A percentile compares a stretch with the other conserved stretches of the same genome.
Conservation (phyloP, 2,797 vertebrate genomes). For the Sus cebifrons region DNA sequence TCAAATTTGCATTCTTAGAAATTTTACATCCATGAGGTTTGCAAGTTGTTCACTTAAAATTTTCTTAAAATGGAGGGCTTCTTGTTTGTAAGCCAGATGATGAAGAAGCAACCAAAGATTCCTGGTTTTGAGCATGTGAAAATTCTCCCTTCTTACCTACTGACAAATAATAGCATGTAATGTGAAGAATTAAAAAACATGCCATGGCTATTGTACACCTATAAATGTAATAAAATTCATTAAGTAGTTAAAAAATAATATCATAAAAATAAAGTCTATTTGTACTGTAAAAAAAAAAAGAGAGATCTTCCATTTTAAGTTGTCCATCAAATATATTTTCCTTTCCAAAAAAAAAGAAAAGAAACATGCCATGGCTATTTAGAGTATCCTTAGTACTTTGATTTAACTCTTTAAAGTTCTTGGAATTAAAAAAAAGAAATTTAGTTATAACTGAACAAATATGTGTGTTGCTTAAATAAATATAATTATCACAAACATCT, state of each 20-base stretch:
- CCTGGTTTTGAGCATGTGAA: constrained; percentile 2
- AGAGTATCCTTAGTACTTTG: constrained; percentile 94
- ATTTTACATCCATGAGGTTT: constrained; percentile 90
- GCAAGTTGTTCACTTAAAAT: constrained; percentile 88
- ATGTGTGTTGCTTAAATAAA: constrained; percentile 92
- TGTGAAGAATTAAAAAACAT: constrained; percentile 91
- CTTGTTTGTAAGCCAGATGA: constrained; percentile 88
- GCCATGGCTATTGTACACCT: constrained; percentile 89
- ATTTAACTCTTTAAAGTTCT: constrained; percentile 94
- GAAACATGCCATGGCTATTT: constrained; percentile 91
- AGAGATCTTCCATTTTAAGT: too few relatives aligned
- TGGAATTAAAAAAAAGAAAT: constrained; percentile 92
- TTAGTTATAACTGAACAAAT: constrained; percentile 90
- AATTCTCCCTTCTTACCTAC: constrained; percentile 93
- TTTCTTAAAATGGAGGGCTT: constrained; percentile 89
- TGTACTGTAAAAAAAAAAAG: too few relatives aligned
- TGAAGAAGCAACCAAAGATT: constrained; percentile 90
- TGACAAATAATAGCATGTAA: constrained; percentile 93
- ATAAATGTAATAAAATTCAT: too few relatives aligned
- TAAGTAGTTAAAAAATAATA: too few relatives aligned
- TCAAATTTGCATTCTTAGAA: constrained; percentile 89
- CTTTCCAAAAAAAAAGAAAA: background rate
- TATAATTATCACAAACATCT: constrained; percentile 91
- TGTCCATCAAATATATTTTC: too few relatives aligned
- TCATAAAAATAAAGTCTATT: too few relatives aligned